Conservation (phyloP, 2,888 invertebrate species). For the Drosophila testacea region DNA sequence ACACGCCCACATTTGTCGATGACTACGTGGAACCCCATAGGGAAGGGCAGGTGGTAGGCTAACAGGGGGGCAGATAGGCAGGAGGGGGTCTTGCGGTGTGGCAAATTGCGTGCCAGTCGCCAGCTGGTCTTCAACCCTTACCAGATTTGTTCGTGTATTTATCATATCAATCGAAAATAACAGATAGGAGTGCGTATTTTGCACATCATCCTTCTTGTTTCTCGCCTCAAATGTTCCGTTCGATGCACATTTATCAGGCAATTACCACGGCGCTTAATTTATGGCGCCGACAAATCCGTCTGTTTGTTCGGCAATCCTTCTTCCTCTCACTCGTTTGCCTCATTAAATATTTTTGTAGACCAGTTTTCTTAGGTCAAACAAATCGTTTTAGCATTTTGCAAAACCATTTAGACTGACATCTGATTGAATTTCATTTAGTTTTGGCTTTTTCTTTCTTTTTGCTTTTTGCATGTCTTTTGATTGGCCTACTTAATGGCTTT, state of each 20-base stretch:
- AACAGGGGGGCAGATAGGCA: not conserved
- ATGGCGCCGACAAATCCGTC: conserved; percentile 38
- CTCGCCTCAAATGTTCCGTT: conserved; percentile 36
- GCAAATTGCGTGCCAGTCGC: conserved; percentile 33
- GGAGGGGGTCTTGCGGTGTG: not conserved
- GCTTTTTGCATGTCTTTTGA: conserved; percentile 60
- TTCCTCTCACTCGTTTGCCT: conserved; percentile 5
- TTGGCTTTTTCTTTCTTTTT: conserved; percentile 1
- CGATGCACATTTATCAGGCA: conserved; percentile 44
- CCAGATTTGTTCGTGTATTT: conserved; percentile 47
- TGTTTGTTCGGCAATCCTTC: conserved; percentile 24
- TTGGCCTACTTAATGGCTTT: conserved; percentile 70
- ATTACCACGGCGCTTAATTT: conserved; percentile 53
- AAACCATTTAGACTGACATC: conserved; percentile 28
- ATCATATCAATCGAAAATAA: conserved; percentile 48
- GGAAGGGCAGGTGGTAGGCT: too few species aligned
- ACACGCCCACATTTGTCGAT: conserved; percentile 25
- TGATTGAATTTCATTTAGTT: conserved; percentile 59
- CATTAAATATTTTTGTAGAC: conserved; percentile 14
- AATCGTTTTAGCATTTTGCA: conserved; percentile 16
- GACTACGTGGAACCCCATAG: not conserved
- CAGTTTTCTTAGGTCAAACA: conserved; percentile 7
- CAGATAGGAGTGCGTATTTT: conserved; percentile 22
- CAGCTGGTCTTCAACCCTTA: conserved; percentile 15
- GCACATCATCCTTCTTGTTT: conserved; percentile 40